These are phyloP conservation scores for Gari tellinella DNA, from an alignment of 2,888 invertebrate genomes.

Conservation along the genomic window DNA sequence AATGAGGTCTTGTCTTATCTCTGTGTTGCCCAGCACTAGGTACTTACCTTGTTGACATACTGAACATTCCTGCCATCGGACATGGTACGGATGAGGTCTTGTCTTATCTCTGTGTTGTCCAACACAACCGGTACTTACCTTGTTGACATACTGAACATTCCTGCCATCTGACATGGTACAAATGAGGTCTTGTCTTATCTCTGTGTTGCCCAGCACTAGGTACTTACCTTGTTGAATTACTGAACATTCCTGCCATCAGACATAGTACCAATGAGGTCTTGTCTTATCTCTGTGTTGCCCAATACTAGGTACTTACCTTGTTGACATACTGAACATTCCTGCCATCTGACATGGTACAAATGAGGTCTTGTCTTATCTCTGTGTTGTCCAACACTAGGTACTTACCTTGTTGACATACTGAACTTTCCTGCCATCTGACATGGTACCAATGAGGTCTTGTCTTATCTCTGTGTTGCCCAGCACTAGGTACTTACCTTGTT, in stretches of 20 bases:
- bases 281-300: conserved; percentile 77
- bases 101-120: conserved; percentile 77
- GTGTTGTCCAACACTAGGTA: too few relatives aligned
- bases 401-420: conserved; percentile 81
- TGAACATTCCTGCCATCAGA: conserved; percentile 79
- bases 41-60: conserved; percentile 79
- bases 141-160: too few relatives aligned
- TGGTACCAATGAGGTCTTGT: conserved; percentile 76
- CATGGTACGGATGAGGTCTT: conserved; percentile 78
- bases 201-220: too few relatives aligned
- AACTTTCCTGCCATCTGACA: conserved; percentile 79
- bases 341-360: too few relatives aligned
- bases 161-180: too few relatives aligned
- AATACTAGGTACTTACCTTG: conserved; percentile 78
- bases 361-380: too few relatives aligned
- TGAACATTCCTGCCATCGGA: conserved; percentile 79
- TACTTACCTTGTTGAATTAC: conserved; percentile 79
- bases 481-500: too few relatives aligned
- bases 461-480: conserved; percentile 78
- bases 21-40: too few relatives aligned
- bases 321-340: too few relatives aligned
- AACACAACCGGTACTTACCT: conserved; percentile 78
- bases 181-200: too few relatives aligned
- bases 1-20: too few relatives aligned
- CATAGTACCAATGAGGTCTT: conserved; percentile 78